Evolutionary conservation across 2,797 vertebrate species (phyloP).

Genomic region (Lateolabrax maculatus): DNA sequence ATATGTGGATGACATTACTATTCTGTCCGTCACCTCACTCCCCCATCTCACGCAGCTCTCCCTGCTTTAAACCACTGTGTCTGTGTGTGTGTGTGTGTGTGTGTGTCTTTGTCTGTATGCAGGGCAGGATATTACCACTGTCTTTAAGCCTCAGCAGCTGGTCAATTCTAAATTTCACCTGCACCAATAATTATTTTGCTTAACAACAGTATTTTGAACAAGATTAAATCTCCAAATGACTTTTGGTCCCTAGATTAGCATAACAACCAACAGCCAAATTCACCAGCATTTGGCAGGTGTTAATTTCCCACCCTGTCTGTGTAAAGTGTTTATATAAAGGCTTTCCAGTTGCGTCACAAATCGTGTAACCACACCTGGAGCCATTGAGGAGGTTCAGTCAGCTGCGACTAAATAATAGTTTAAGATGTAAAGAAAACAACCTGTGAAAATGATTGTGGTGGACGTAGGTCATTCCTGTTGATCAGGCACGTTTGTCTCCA

Average conservation of each 20-base stretch:
- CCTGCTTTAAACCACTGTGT: constrained; percentile 56
- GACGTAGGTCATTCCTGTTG: background rate
- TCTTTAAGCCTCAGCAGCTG: constrained; percentile 43
- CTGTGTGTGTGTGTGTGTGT: constrained; percentile 19
- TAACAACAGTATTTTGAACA: constrained; percentile 18
- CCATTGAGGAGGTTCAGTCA: constrained; percentile 30
- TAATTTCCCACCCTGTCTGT: constrained; percentile 51
- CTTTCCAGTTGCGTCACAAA: constrained; percentile 40
- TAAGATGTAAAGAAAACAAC: constrained; percentile 2
- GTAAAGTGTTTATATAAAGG: constrained; percentile 39
- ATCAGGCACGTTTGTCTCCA: background rate
- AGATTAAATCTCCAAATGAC: constrained; percentile 35
- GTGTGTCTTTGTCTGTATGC: constrained; percentile 17
- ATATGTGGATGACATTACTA: constrained; percentile 52
- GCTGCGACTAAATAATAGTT: background rate
- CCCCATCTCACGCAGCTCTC: constrained; percentile 50
- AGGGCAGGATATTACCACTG: constrained; percentile 49
- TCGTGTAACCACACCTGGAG: constrained; percentile 47
- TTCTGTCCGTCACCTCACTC: constrained; percentile 45
- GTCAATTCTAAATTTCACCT: constrained; percentile 36
- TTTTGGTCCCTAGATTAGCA: background rate
- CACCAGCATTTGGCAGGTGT: constrained; percentile 49
- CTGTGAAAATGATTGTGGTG: background rate
- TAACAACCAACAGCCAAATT: constrained; percentile 10
- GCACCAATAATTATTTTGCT: constrained; percentile 16